phyloP scores from a whole-genome alignment of 2,113 vertebrate species.

The Microcebus jonahi region DNA sequence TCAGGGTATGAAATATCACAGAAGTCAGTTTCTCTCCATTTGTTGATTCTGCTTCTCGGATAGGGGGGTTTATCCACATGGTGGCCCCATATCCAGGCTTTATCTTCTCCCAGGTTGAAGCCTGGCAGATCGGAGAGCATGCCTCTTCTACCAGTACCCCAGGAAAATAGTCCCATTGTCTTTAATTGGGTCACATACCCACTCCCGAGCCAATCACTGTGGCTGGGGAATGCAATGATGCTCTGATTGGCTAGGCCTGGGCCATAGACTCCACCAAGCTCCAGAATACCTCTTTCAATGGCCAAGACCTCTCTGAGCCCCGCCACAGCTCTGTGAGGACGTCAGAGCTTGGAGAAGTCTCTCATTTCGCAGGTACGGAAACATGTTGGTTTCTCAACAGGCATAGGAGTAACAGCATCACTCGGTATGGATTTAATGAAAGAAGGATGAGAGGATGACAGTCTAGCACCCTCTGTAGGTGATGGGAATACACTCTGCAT shows the following conservation, averaged over 20 bases:
- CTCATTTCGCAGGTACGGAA: background rate
- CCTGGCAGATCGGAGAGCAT: background rate
- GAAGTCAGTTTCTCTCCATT: too few species aligned
- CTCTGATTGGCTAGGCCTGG: background rate
- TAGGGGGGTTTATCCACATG: background rate
- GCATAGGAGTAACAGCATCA: background rate
- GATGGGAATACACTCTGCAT: background rate
- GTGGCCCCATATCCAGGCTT: background rate
- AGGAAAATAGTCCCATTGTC: background rate
- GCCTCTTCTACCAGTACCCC: background rate
- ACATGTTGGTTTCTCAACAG: background rate
- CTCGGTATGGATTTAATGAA: background rate
- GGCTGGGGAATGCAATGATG: background rate
- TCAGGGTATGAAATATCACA: background rate
- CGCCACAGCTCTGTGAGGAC: background rate
- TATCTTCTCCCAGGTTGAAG: background rate
- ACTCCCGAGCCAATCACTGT: background rate
- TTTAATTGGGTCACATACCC: background rate
- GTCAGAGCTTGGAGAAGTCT: background rate
- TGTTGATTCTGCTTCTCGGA: conserved; percentile 16
- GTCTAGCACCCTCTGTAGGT: background rate
- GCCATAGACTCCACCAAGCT: background rate
- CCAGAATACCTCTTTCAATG: background rate
- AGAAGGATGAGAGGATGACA: background rate
- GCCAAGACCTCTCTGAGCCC: background rate